Evolutionary conservation across 2,113 vertebrate species (phyloP).

Genomic region (Plectropomus leopardus): DNA sequence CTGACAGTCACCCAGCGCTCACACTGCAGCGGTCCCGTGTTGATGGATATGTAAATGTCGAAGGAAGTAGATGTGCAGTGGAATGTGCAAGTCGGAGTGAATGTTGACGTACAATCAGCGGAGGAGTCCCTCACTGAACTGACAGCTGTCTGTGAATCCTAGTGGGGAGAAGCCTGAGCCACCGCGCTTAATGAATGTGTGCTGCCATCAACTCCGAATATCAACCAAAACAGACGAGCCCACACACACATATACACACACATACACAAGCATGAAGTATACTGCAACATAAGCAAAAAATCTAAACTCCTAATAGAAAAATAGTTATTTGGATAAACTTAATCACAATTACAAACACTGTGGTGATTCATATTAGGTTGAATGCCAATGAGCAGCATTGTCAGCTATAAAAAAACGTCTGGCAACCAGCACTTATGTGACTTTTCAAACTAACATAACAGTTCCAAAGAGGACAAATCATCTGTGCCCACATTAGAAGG

Average conservation of each 20-base stretch:
- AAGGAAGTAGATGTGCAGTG: constrained; percentile 36
- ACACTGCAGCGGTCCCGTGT: background rate
- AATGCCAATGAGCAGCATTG: constrained; percentile 16
- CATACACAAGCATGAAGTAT: background rate
- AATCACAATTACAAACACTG: constrained; percentile 5
- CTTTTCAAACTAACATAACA: constrained; percentile 44
- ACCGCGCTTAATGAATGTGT: constrained; percentile 48
- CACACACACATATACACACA: background rate
- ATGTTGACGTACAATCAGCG: constrained; percentile 61
- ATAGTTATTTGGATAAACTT: background rate
- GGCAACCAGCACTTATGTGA: constrained; percentile 27
- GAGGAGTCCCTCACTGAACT: constrained; percentile 45
- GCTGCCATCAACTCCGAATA: constrained; percentile 20
- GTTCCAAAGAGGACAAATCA: constrained; percentile 23
- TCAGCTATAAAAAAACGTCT: constrained; percentile 25
- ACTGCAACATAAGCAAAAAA: constrained; percentile 1
- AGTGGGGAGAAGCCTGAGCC: constrained; percentile 31
- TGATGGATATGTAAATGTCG: constrained; percentile 63
- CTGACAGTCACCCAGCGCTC: constrained; percentile 39
- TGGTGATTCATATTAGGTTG: constrained; percentile 16
- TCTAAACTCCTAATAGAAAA: background rate
- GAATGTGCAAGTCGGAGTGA: constrained; percentile 34
- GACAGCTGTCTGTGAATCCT: constrained; percentile 67
- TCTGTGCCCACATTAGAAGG: constrained; percentile 11
- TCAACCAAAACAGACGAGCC: background rate